Conservation (phyloP, 2,797 vertebrate species). For the Rhinella marina region DNA sequence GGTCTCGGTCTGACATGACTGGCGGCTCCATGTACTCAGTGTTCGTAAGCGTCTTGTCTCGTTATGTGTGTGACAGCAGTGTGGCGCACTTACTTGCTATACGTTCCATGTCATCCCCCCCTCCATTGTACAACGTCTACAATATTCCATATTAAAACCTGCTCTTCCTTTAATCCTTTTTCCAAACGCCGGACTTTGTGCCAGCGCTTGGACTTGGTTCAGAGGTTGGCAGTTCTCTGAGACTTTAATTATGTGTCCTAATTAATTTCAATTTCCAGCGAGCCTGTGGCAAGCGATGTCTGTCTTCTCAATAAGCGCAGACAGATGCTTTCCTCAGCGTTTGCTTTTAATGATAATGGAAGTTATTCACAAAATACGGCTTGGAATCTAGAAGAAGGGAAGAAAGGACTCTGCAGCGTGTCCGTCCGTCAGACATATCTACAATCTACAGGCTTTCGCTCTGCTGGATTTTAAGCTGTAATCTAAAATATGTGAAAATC, state of each 20-base stretch:
- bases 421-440: slow-evolving; percentile 6
- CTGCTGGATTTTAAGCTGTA: neutral
- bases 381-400: neutral
- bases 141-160: slow-evolving; percentile 33
- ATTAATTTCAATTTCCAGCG: slow-evolving; percentile 49
- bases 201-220: slow-evolving; percentile 29
- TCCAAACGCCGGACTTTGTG: neutral
- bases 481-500: neutral
- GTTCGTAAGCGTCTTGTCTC: neutral
- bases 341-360: slow-evolving; percentile 40
- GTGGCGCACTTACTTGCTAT: neutral
- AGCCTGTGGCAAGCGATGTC: neutral
- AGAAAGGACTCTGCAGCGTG: neutral
- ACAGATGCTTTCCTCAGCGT: neutral
- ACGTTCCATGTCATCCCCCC: neutral
- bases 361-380: neutral
- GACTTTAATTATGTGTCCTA: slow-evolving; percentile 54
- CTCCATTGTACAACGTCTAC: neutral
- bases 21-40: neutral
- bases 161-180: slow-evolving; percentile 18
- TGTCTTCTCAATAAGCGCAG: slow-evolving; percentile 17
- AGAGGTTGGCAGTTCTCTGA: slow-evolving; percentile 27
- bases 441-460: slow-evolving; percentile 9
- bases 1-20: neutral
- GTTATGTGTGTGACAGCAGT: neutral